Evolutionary conservation across 2,888 invertebrate species (phyloP), one percentile per base, ranked within the genome.

Genomic region (Drosophila anceps): DNA sequence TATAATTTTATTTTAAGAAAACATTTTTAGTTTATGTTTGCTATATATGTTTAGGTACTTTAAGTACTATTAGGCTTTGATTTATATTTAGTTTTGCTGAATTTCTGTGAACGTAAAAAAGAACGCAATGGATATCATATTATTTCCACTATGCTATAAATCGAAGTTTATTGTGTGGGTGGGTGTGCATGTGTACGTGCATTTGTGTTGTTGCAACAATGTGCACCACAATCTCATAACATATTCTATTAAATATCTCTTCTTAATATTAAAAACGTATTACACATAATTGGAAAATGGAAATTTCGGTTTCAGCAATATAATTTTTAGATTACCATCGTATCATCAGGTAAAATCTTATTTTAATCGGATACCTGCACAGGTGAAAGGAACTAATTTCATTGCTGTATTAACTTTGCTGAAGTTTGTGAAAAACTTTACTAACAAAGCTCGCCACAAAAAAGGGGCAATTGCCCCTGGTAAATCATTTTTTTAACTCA

Each of bases 181-280:
- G 18, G 46, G 31, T 37, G 27, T 53, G 9, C 46, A 41, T 8
- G n/a, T n/a, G 27, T 72, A 27, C 44, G 15, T 39, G 63, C 46
- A 46, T 51, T 15, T 46, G 29, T 41, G 15, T 51, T 71, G 73
- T 44, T 72, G 69, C 80, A 82, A 85, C 76, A 72, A 60, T 64
- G 71, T 57, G 63, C 54, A 68, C 82, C 71, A 85, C 83, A 90
- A 90, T n/a, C n/a, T n/a, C 86, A 82, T 73, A 78, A 70, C 67
- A 72, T 79, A 88, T 84, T 79, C 67, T 81, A 90, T 90, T 77
- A 69, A 75, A 76, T 75, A 63, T 60, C 64, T 54, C 53, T 60
- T 65, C 57, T 63, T 33, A 31, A 60, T 62, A 88, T 84, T 82
- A 79, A 83, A 88, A 82, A 54, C 66, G 54, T 57, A 82, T 88